phyloP scores from a whole-genome alignment of 2,113 vertebrate genomes.

The Cranoglanis bouderius region DNA sequence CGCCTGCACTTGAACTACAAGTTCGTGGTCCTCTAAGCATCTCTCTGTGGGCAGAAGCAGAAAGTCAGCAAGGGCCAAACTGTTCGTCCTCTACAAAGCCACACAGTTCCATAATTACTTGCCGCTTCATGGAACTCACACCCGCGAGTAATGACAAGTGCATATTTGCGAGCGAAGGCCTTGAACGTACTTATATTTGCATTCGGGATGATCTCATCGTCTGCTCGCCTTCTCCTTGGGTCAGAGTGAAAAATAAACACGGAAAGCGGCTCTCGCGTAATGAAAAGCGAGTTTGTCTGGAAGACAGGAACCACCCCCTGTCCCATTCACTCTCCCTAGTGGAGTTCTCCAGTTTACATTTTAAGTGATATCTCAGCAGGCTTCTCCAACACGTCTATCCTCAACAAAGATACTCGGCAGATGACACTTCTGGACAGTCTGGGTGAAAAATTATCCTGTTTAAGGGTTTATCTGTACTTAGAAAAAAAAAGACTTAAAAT shows the following conservation, averaged over 20 bases:
- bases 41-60: conserved; percentile 74
- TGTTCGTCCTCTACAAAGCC: neutral
- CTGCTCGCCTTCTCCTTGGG: conserved; percentile 29
- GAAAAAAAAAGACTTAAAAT: neutral
- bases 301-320: conserved; percentile 4
- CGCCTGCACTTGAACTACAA: conserved; percentile 90
- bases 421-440: neutral
- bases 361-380: neutral
- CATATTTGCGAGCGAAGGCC: conserved; percentile 24
- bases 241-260: conserved; percentile 48
- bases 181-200: conserved; percentile 25
- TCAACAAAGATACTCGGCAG: neutral
- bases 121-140: neutral
- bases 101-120: neutral
- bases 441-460: neutral
- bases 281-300: conserved; percentile 46
- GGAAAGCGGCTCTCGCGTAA: neutral
- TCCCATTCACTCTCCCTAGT: neutral
- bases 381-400: neutral
- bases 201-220: conserved; percentile 41
- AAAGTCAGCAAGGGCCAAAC: conserved; percentile 17
- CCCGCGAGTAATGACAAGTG: conserved; percentile 22
- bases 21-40: conserved; percentile 94
- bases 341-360: neutral
- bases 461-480: neutral